Conservation (phyloP, 2,113 vertebrate species). For the Azemiops feae region DNA sequence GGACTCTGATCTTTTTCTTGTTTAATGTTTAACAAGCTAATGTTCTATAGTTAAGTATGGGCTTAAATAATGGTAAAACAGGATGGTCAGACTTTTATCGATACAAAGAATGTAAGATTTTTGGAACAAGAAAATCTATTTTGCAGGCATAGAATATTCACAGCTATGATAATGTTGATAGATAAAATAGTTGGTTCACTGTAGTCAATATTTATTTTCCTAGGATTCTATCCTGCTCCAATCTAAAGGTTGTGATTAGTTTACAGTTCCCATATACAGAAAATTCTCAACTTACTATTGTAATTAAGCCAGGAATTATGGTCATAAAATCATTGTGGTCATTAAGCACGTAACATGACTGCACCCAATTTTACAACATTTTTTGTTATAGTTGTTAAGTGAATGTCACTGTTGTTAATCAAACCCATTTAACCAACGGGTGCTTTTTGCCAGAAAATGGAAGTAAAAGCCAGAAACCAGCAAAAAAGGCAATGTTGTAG, state of each 20-base stretch:
- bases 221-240: neutral
- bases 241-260: neutral
- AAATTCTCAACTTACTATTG: neutral
- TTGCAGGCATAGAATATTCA: conserved; percentile 46
- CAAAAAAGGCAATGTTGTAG: neutral
- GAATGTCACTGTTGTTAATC: neutral
- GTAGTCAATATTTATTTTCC: neutral
- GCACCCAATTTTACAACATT: neutral
- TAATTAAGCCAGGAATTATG: neutral
- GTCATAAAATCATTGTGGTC: neutral
- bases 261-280: neutral
- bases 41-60: conserved; percentile 6
- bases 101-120: neutral
- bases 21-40: conserved; percentile 21
- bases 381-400: neutral
- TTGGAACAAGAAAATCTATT: conserved; percentile 35
- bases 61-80: conserved; percentile 1
- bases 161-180: conserved; percentile 38
- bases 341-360: neutral
- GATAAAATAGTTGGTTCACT: conserved; percentile 32
- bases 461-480: neutral
- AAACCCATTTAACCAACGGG: neutral
- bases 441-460: neutral
- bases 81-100: conserved; percentile 1
- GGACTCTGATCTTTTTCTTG: accelerated